phyloP scores from a whole-genome alignment of 2,888 invertebrate genomes.

The Romanomermis culicivorax region DNA sequence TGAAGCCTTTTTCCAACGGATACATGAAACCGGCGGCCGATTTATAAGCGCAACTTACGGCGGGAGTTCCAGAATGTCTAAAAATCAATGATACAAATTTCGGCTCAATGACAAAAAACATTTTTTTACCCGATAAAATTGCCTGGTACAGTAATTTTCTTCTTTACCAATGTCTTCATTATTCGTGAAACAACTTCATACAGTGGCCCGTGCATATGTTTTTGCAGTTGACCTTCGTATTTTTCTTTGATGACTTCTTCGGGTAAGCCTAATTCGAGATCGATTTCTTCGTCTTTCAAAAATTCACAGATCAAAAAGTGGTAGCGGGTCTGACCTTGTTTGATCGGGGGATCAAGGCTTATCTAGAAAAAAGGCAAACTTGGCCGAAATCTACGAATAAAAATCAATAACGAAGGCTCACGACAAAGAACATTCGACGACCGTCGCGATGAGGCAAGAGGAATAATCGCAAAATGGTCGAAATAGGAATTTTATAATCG shows the following conservation, averaged over 20 bases:
- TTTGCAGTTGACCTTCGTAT: constrained; percentile 71
- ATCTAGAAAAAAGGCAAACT: constrained; percentile 31
- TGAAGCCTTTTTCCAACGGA: constrained; percentile 88
- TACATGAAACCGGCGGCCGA: constrained; percentile 91
- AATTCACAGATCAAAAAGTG: constrained; percentile 84
- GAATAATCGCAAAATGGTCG: constrained; percentile 77
- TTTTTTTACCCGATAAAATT: constrained; percentile 57
- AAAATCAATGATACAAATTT: too few relatives aligned
- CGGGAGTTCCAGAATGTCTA: constrained; percentile 60
- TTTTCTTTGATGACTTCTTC: constrained; percentile 78
- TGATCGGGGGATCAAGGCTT: constrained; percentile 91
- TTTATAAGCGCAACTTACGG: constrained; percentile 84
- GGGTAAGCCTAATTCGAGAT: constrained; percentile 66
- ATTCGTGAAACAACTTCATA: constrained; percentile 86
- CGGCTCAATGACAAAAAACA: neutral
- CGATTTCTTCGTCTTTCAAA: constrained; percentile 75
- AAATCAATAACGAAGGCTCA: constrained; percentile 29
- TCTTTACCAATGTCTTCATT: constrained; percentile 80
- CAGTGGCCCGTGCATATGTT: constrained; percentile 61
- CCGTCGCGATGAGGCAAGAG: constrained; percentile 86
- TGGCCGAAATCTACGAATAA: neutral
- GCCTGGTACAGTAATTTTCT: constrained; percentile 83
- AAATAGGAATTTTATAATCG: constrained; percentile 97
- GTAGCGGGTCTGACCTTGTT: constrained; percentile 95
- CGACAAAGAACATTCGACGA: constrained; percentile 93